Conservation (phyloP, 2,888 invertebrate genomes). For the Crematogaster levior region DNA sequence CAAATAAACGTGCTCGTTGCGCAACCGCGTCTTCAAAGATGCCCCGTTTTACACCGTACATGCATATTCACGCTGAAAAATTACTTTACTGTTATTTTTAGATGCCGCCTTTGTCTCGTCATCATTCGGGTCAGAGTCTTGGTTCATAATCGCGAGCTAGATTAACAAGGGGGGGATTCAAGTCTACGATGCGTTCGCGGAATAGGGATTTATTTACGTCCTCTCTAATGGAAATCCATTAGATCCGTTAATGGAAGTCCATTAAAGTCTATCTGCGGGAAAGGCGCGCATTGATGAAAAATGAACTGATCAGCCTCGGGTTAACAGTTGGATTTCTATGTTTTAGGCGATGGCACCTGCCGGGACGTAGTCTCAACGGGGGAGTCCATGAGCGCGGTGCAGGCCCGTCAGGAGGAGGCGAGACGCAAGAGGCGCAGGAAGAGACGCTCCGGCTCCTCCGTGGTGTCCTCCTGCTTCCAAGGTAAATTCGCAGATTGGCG, state of each 20-base stretch:
- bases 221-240: neutral
- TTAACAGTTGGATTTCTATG: neutral
- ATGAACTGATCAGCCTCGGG: neutral
- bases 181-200: neutral
- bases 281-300: neutral
- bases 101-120: neutral
- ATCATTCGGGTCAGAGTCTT: neutral
- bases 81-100: neutral
- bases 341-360: conserved; percentile 84
- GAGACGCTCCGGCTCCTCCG: conserved; percentile 95
- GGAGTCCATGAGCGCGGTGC: conserved; percentile 84
- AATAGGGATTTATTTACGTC: neutral
- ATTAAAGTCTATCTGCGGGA: neutral
- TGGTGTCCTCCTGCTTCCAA: conserved; percentile 96
- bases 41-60: neutral
- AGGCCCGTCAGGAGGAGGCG: conserved; percentile 93
- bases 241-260: neutral
- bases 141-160: neutral
- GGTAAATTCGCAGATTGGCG: conserved; percentile 86
- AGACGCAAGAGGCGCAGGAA: conserved; percentile 95
- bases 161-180: neutral
- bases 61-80: conserved; percentile 31
- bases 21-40: conserved; percentile 26
- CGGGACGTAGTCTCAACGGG: conserved; percentile 81
- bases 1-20: conserved; percentile 49